Evolutionary conservation across 2,888 invertebrate species (phyloP).

Genomic region (Allygus modestus): DNA sequence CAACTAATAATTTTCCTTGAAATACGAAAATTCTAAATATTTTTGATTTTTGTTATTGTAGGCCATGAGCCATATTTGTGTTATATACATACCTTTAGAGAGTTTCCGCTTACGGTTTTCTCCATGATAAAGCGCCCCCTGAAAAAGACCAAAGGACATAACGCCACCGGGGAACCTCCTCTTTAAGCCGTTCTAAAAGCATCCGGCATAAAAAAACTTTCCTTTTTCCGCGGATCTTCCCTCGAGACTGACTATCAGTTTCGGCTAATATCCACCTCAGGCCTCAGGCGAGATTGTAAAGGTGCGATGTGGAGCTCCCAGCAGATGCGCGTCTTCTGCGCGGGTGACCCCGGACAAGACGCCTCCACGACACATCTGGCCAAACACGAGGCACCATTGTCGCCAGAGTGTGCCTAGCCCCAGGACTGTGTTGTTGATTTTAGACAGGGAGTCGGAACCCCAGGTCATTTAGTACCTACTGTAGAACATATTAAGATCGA

Average conservation of each 20-base stretch:
- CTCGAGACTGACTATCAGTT: neutral
- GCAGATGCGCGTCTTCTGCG: slow-evolving; percentile 25
- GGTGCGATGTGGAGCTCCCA: too few species aligned
- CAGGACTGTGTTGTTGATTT: neutral
- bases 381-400: slow-evolving; percentile 16
- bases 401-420: neutral
- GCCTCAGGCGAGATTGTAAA: too few species aligned
- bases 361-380: neutral
- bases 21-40: too few species aligned
- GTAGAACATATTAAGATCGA: too few species aligned
- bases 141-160: neutral
- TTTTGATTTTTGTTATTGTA: too few species aligned
- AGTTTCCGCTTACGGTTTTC: too few species aligned
- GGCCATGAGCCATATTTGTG: too few species aligned
- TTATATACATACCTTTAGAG: too few species aligned
- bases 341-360: slow-evolving; percentile 13
- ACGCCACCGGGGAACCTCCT: neutral
- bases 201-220: neutral
- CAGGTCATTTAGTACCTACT: too few species aligned
- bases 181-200: neutral
- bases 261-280: neutral
- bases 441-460: too few species aligned
- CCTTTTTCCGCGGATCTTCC: slow-evolving; percentile 20
- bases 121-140: neutral
- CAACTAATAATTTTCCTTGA: too few species aligned